Evolutionary conservation across 2,113 vertebrate species (phyloP).

Genomic region (Percina caprodes): DNA sequence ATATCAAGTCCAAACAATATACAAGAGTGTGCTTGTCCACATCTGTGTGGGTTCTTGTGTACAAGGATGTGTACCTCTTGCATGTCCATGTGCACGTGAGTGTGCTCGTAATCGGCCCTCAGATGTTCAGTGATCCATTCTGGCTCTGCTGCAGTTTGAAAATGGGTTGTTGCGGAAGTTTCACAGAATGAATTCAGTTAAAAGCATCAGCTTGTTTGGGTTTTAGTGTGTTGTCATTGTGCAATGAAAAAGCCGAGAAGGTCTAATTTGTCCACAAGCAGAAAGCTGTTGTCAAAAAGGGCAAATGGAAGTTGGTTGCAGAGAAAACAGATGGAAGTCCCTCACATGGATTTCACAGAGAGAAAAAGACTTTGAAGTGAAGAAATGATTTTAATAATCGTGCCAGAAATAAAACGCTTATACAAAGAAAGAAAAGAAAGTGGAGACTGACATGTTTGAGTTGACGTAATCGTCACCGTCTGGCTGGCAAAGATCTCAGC

Average conservation of each 20-base stretch:
- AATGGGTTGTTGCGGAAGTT: not conserved
- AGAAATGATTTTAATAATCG: slow-evolving; percentile 28
- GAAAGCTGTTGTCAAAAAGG: not conserved
- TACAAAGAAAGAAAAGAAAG: not conserved
- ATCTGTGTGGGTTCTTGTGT: slow-evolving; percentile 16
- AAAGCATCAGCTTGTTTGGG: not conserved
- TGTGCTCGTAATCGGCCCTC: slow-evolving; percentile 19
- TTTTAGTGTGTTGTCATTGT: not conserved
- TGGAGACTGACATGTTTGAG: slow-evolving; percentile 43
- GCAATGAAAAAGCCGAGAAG: not conserved
- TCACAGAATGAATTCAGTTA: slow-evolving; percentile 3
- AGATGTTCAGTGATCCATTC: slow-evolving; percentile 25
- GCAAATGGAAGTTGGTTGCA: slow-evolving; percentile 2
- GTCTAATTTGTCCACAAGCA: not conserved
- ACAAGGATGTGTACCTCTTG: not conserved
- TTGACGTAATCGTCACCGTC: slow-evolving; percentile 32
- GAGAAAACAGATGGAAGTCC: slow-evolving; percentile 10
- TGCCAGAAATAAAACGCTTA: slow-evolving; percentile 25
- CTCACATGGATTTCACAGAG: slow-evolving; percentile 8
- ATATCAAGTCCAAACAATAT: slow-evolving; percentile 52
- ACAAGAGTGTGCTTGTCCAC: slow-evolving; percentile 30
- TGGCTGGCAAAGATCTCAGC: slow-evolving; percentile 29
- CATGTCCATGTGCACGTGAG: not conserved
- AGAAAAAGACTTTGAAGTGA: not conserved
- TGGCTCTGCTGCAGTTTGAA: not conserved